phyloP scores from a whole-genome alignment of 2,888 invertebrate species.

The Caenorhabditis wallacei region DNA sequence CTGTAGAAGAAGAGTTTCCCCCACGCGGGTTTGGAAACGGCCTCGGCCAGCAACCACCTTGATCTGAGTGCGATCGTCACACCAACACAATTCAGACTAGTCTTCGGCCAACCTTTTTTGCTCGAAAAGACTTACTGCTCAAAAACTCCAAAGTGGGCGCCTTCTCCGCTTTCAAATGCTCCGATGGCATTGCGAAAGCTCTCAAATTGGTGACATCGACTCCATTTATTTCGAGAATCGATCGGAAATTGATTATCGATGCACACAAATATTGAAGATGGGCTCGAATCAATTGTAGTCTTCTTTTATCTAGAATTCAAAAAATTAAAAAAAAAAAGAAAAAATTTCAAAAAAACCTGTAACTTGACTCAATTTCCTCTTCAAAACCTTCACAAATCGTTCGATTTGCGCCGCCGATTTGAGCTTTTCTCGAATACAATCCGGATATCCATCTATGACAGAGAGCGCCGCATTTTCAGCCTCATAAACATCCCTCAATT shows the following conservation, averaged over 20 bases:
- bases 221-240: conserved; percentile 22
- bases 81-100: conserved; percentile 80
- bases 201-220: conserved; percentile 35
- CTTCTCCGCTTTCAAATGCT: conserved; percentile 4
- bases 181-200: not conserved
- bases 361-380: conserved; percentile 5
- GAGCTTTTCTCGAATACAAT: conserved; percentile 43
- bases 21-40: conserved; percentile 73
- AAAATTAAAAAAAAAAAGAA: not conserved
- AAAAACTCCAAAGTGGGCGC: conserved; percentile 1
- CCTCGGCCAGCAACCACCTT: conserved; percentile 65
- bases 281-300: conserved; percentile 5
- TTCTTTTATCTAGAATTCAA: conserved; percentile 14
- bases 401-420: conserved; percentile 18
- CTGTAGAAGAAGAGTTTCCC: conserved; percentile 72
- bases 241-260: conserved; percentile 36
- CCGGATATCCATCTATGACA: conserved; percentile 55
- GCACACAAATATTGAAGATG: conserved; percentile 63
- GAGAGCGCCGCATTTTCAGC: conserved; percentile 67
- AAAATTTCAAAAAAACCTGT: not conserved
- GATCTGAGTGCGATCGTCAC: conserved; percentile 76
- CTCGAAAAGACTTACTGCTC: conserved; percentile 4
- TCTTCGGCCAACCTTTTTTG: conserved; percentile 75
- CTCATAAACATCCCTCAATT: conserved; percentile 39
- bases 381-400: conserved; percentile 63